A percentile compares a stretch with the other conserved stretches of the same genome.
These are phyloP conservation scores for Taenaris catops DNA, from an alignment of 2,888 invertebrate genomes.

Conservation along the genomic window DNA sequence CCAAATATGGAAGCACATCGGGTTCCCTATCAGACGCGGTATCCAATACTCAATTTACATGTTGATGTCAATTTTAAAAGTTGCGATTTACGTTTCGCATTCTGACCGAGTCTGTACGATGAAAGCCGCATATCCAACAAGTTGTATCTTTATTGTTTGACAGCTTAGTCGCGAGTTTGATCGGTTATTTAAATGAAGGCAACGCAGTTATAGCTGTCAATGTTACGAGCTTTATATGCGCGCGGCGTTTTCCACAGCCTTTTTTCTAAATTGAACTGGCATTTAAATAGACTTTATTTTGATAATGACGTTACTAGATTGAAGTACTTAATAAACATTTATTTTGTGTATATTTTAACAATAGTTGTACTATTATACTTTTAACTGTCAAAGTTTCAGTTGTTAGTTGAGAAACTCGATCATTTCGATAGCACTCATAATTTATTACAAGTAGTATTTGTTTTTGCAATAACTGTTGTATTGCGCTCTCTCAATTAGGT, in stretches of 20 bases:
- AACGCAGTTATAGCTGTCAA: slow-evolving; percentile 61
- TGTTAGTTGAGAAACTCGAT: no score
- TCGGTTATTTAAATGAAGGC: slow-evolving; percentile 67
- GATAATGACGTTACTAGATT: no score
- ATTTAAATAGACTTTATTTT: no score
- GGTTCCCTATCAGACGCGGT: slow-evolving; percentile 11
- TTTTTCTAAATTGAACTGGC: slow-evolving; percentile 6
- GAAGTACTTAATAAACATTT: no score
- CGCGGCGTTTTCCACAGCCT: slow-evolving; percentile 10
- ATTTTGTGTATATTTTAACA: no score
- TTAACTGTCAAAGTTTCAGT: no score
- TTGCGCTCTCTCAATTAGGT: no score
- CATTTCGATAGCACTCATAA: no score
- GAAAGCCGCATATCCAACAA: slow-evolving; percentile 52
- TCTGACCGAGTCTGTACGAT: slow-evolving; percentile 44
- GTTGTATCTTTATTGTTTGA: slow-evolving; percentile 53
- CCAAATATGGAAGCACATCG: slow-evolving; percentile 14
- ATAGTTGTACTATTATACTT: no score
- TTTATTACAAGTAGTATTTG: no score
- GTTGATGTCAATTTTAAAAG: slow-evolving; percentile 37
- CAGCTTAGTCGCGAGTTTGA: slow-evolving; percentile 51
- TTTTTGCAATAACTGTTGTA: no score
- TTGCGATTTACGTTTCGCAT: slow-evolving; percentile 39
- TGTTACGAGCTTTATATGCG: slow-evolving; percentile 39
- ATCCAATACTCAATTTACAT: slow-evolving; percentile 24